A percentile compares a stretch with the other conserved stretches of the same genome.
phyloP scores from a whole-genome alignment of 1,140 invertebrate species.

The Carposina sasakii region DNA sequence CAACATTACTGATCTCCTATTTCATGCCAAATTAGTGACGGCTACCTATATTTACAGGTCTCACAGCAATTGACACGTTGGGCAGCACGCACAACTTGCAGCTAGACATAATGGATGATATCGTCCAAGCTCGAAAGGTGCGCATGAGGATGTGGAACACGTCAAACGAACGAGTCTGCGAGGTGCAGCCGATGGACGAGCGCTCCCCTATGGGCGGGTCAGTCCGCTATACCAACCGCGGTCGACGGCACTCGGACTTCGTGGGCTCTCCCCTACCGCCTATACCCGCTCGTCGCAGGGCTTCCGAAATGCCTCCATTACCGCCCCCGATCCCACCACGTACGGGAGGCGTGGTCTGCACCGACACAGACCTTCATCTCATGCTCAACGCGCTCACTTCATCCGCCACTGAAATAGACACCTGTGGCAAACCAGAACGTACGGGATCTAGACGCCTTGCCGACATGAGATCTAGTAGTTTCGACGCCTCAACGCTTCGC shows the following conservation, averaged over 20 bases:
- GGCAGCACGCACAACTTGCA: conserved; percentile 87
- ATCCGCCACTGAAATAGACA: conserved; percentile 84
- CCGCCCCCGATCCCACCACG: conserved; percentile 64
- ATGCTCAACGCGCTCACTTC: conserved; percentile 86
- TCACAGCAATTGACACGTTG: conserved; percentile 77
- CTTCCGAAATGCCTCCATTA: conserved; percentile 77
- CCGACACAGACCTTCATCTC: conserved; percentile 84
- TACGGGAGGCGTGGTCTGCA: conserved; percentile 77
- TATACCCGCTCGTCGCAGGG: conserved; percentile 73
- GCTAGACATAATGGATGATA: conserved; percentile 90
- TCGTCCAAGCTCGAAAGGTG: conserved; percentile 85
- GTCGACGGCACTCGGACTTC: conserved; percentile 83
- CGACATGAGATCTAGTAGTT: conserved; percentile 83
- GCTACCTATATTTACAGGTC: conserved; percentile 59
- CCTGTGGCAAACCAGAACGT: conserved; percentile 65
- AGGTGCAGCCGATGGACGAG: conserved; percentile 83
- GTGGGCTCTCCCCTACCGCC: conserved; percentile 72
- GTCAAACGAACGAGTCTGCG: conserved; percentile 84
- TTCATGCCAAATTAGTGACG: background rate
- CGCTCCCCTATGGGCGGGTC: conserved; percentile 60
- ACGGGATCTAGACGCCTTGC: conserved; percentile 72
- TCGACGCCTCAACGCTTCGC: conserved; percentile 81
- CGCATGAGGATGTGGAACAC: conserved; percentile 88
- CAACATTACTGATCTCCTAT: background rate
- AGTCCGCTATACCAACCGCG: conserved; percentile 71